Percentiles rank a stretch among this genome's conserved stretches.
Evolutionary conservation across 2,888 invertebrate species (phyloP).

Genomic region (Cryptocephalus primarius): DNA sequence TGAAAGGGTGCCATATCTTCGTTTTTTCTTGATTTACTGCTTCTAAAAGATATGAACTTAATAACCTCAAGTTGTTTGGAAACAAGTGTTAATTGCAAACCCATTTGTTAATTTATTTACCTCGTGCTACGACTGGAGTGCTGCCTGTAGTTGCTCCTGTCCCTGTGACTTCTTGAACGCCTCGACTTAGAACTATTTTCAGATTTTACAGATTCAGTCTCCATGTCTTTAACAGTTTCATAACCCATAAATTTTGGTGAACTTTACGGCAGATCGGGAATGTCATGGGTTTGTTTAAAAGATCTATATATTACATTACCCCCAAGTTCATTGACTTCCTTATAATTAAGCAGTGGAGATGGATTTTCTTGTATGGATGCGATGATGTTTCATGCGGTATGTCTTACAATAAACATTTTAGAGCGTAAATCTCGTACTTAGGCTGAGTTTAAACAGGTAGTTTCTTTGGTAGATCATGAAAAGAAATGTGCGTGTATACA

Average conservation of each 20-base stretch:
- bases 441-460: too few species aligned
- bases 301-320: too few species aligned
- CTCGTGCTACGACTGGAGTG: slow-evolving; percentile 57
- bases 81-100: background rate
- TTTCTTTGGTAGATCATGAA: too few species aligned
- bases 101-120: slow-evolving; percentile 32
- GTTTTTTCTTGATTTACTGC: slow-evolving; percentile 53
- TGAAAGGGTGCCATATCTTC: slow-evolving; percentile 77
- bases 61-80: background rate
- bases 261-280: background rate
- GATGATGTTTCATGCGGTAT: too few species aligned
- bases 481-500: too few species aligned
- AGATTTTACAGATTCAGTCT: slow-evolving; percentile 89
- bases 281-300: too few species aligned
- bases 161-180: slow-evolving; percentile 51
- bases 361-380: too few species aligned
- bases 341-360: too few species aligned
- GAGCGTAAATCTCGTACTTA: too few species aligned
- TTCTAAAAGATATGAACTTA: slow-evolving; percentile 20
- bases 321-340: too few species aligned
- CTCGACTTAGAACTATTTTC: slow-evolving; percentile 78
- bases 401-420: too few species aligned
- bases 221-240: slow-evolving; percentile 56
- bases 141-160: slow-evolving; percentile 46
- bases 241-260: slow-evolving; percentile 32